Percentiles rank a stretch among this genome's conserved stretches.
These are phyloP conservation scores for Drosophila niveifrons DNA, from an alignment of 2,888 invertebrate species.

Conservation along the genomic window DNA sequence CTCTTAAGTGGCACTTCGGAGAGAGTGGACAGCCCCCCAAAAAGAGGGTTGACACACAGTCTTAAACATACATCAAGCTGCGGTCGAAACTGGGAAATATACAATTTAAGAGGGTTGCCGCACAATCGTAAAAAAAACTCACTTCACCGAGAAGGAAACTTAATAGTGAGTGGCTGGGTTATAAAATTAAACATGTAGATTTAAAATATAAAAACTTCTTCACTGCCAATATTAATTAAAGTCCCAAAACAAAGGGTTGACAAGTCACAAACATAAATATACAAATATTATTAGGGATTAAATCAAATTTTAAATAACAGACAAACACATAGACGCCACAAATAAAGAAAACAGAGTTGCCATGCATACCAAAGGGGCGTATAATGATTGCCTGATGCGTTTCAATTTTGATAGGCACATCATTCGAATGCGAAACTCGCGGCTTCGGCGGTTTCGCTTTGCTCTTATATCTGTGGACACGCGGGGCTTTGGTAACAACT, in stretches of 20 bases:
- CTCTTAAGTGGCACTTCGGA: neutral
- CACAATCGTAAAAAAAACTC: no score
- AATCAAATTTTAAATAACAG: neutral
- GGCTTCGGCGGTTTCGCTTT: constrained; percentile 37
- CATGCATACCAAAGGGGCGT: constrained; percentile 40
- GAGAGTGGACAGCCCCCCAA: neutral
- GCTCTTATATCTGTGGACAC: constrained; percentile 31
- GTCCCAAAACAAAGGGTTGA: no score
- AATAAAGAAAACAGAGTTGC: constrained; percentile 9
- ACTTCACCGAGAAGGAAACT: neutral
- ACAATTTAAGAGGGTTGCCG: neutral
- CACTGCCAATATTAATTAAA: no score
- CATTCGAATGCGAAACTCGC: constrained; percentile 18
- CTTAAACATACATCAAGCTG: constrained; percentile 5
- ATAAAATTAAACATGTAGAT: neutral
- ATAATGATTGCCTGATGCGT: constrained; percentile 9
- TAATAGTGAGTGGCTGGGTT: neutral
- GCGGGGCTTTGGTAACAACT: constrained; percentile 43
- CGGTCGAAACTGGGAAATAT: neutral
- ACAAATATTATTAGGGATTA: neutral
- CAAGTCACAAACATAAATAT: no score
- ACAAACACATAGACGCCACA: constrained; percentile 2
- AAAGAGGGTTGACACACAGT: constrained; percentile 4
- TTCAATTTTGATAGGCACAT: constrained; percentile 25
- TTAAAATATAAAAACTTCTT: no score